Conservation (phyloP, 2,113 vertebrate species). For the Vulpes lagopus region DNA sequence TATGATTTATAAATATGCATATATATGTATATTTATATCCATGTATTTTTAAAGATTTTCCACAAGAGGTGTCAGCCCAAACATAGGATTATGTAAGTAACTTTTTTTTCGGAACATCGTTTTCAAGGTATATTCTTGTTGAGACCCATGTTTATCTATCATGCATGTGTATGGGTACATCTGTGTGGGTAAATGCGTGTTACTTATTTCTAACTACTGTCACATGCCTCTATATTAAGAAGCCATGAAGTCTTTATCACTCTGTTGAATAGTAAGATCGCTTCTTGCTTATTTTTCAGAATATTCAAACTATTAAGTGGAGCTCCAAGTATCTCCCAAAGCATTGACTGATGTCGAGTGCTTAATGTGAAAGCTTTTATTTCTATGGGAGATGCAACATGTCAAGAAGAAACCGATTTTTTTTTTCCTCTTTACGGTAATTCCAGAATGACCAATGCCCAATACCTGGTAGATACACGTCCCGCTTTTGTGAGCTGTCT, state of each 20-base stretch:
- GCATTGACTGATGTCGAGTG: too few species aligned
- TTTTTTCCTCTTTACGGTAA: background rate
- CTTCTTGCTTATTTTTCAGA: background rate
- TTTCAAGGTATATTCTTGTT: background rate
- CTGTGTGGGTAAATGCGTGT: too few species aligned
- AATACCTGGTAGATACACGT: rapidly evolving
- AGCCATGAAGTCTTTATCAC: too few species aligned
- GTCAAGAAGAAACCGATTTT: too few species aligned
- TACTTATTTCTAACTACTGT: background rate
- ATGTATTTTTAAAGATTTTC: too few species aligned
- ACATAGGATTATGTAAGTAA: too few species aligned
- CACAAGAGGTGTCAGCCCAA: background rate
- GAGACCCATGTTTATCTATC: background rate
- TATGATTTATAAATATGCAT: background rate
- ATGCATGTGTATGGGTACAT: background rate
- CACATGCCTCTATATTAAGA: too few species aligned
- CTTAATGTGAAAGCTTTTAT: background rate
- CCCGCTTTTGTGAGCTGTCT: background rate
- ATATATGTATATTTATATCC: background rate
- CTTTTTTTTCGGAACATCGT: background rate
- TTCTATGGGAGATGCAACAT: too few species aligned
- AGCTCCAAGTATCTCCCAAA: background rate
- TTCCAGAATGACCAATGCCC: background rate
- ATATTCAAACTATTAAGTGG: background rate
- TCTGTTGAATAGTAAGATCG: background rate